phyloP scores from a whole-genome alignment of 1,140 invertebrate genomes.

The Ephestia elutella region DNA sequence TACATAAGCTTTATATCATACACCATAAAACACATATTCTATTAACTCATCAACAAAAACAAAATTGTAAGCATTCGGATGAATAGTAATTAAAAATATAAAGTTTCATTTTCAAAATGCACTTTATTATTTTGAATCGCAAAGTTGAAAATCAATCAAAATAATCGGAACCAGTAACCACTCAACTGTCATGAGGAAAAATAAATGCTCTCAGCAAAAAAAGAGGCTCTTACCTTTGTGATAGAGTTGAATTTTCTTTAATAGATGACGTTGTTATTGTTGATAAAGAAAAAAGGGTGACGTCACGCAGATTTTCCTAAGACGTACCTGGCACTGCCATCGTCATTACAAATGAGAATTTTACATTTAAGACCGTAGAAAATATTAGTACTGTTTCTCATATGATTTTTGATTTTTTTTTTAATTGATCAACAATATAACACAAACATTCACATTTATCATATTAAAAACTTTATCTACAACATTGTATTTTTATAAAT shows the following conservation, averaged over 20 bases:
- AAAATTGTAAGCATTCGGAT: constrained; percentile 19
- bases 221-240: neutral
- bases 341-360: neutral
- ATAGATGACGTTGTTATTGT: neutral
- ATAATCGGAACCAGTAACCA: too few relatives aligned
- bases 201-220: neutral
- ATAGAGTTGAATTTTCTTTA: neutral
- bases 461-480: too few relatives aligned
- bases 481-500: too few relatives aligned
- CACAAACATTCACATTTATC: too few relatives aligned
- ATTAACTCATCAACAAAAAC: neutral
- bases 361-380: neutral
- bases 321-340: constrained; percentile 32
- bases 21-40: neutral
- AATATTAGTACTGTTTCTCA: too few relatives aligned
- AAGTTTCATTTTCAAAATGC: neutral
- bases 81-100: constrained; percentile 1
- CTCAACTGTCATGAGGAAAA: too few relatives aligned
- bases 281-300: constrained; percentile 26
- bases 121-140: neutral
- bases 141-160: constrained; percentile 7
- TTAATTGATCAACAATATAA: too few relatives aligned
- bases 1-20: constrained; percentile 8
- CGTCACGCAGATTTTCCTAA: constrained; percentile 23
- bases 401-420: too few relatives aligned